Conservation (phyloP, 1,140 invertebrate species). For the Ips nitidus region DNA sequence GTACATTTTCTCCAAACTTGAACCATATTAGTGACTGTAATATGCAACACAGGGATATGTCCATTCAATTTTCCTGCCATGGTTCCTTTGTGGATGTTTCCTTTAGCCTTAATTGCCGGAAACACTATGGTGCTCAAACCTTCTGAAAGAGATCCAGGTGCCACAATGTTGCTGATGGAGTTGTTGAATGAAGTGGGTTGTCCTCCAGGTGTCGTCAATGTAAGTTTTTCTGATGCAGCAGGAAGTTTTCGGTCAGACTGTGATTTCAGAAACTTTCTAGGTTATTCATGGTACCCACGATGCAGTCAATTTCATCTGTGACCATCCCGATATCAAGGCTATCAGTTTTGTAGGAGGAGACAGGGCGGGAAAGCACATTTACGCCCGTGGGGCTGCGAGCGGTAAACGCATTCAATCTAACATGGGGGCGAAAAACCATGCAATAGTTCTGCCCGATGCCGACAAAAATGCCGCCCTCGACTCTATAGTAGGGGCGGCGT, state of each 20-base stretch:
- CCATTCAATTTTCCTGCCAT: constrained; percentile 98
- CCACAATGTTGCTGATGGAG: constrained; percentile 92
- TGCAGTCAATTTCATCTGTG: constrained; percentile 96
- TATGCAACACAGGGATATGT: constrained; percentile 54
- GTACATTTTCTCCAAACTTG: background rate
- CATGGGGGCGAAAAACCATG: constrained; percentile 99
- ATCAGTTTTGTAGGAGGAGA: constrained; percentile 99
- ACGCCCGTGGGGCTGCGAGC: constrained; percentile 76
- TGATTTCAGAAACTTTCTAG: constrained; percentile 41
- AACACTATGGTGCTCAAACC: constrained; percentile 82
- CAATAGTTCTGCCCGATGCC: constrained; percentile 94
- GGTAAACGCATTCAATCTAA: constrained; percentile 98
- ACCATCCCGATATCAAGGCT: constrained; percentile 93
- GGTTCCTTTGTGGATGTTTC: constrained; percentile 99
- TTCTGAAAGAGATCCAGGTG: constrained; percentile 96
- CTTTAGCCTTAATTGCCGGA: constrained; percentile 88
- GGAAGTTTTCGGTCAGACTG: too few species aligned
- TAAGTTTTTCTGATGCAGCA: constrained; percentile 42
- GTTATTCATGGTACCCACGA: constrained; percentile 94
- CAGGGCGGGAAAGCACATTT: constrained; percentile 94
- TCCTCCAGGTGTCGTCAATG: constrained; percentile 91
- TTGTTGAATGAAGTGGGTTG: constrained; percentile 87
- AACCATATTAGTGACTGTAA: background rate
- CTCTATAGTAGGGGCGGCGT: constrained; percentile 92
- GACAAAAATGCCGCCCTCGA: constrained; percentile 97